Base-by-base conservation (phyloP, 1,140 invertebrate species). In the Macrocentrus cingulum region DNA sequence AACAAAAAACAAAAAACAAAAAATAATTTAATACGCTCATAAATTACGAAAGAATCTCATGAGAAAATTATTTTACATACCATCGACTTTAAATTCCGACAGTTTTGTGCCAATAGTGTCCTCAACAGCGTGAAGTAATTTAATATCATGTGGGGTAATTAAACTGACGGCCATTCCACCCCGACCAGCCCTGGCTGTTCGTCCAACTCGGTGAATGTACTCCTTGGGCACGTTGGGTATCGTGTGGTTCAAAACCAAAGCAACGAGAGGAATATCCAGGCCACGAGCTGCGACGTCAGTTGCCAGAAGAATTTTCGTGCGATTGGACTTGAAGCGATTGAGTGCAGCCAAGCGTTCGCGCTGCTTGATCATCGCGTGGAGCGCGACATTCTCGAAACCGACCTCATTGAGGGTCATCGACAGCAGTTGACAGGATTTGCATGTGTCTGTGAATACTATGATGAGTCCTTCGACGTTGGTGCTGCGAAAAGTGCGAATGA, bases 221-320 rank as follows among this genome's bases (percentile, higher is more conserved):
- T 96, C 93, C 71, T 94, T 96, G 1, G 92, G 87, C 59, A 90
- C 84, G 54, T 88, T 87, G 0, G 96, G 97, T 63, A 98, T 85
- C 65, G 89, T 90, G 72, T 97, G 92, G 81, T 99, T 99, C 0
- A 99, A 86, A 0, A 99, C 92, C 56, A 98, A 80, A 72, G 97
- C 86, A 2, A 98, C 94, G 50, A 88, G 84, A 2, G 91, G 90
- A 71, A 95, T 93, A 67, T 94, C 92, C 16, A 95, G 77, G 65
- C 96, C 96, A 81, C 96, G 84, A 62, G 94, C 93, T 0, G 95
- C 97, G 0, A 99, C 93, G 83, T 99, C 95, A 16, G 97, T 99
- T 2, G 97, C 94, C 52, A 99, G 89, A 1, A 99, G 81, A 20
- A 97, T 95, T 59, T 90, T 90, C 1, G 88, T 82, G 18, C 87